Base-by-base conservation (phyloP, 2,888 invertebrate species). In the Gari tellinella region DNA sequence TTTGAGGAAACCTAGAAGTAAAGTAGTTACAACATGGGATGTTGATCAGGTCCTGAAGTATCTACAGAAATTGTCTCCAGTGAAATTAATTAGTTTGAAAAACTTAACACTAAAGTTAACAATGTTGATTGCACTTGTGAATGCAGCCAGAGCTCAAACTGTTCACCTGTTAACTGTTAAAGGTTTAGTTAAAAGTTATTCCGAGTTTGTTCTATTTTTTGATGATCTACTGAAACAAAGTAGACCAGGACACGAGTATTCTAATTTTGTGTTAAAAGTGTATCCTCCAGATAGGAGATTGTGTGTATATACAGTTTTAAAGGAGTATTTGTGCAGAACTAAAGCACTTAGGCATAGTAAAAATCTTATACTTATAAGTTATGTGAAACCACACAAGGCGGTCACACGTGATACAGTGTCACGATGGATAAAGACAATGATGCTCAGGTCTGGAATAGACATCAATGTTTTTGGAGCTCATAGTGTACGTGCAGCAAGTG, bases 101-200 rank as follows among this genome's bases (percentile, higher is more conserved):
- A 45, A 75, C 48, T 56, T 76, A 15, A 72, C 60, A 37, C 38
- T 67, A n/a, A 72, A 72, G 31, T 38, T 67, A 15, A 57, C 45
- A 23, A 70, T 70, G 63, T 63, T 70, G 19, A 60, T 72, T 26
- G 61, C 45, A 15, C 49, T 65, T 41, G 26, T 38, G n/a, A 57
- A 58, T 60, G 72, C 65, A 51, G 49, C 58, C 48, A 65, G 72
- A 45, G 38, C 43, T 21, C 65, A 72, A 45, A 55, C 56, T 52
- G 45, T 70, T 15, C 46, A 64, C 49, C 53, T 63, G 43, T 41
- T 64, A 21, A 55, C 26, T 23, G n/a, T 65, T 46, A 17, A 46
- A 19, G 23, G 46, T 63, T 43, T 70, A 26, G 45, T 56, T 37
- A 70, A 58, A 48, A 52, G 48, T 10, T 26, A 10, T 43, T 45